Base-by-base conservation (phyloP, 1,140 invertebrate genomes). In the Drosophila paulistorum region DNA sequence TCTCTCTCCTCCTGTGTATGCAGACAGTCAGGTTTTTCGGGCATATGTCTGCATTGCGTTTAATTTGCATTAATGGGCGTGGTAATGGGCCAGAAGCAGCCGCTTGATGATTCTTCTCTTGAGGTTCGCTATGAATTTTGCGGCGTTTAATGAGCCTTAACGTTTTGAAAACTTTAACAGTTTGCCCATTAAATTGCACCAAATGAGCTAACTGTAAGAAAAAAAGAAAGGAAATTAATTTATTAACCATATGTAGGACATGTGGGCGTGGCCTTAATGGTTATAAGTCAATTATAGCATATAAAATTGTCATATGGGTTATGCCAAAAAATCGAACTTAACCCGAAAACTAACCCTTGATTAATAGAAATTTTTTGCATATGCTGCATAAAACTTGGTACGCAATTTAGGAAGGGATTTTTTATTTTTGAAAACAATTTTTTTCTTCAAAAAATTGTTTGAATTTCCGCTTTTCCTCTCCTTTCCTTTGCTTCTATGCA, bases 11-110 rank as follows among this genome's bases (percentile, higher is more conserved):
- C 2, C 13, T 37, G 1, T 39, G 11, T 39, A 13, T 51, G 45
- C 20, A 51, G 45, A 6, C 17, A 39, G 45, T 33, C 65, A 55
- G 48, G 69, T 69, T 79, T 75, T 79, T 65, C 45, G 17, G 76
- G 86, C 90, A 91, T 91, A 91, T 91, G 87, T 81, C 79, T 70
- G 84, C 79, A 87, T 90, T 81, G 81, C 80, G 71, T 78, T 91
- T 91, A 91, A 91, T 91, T 91, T 91, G 84, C 90, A 91, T 91
- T 91, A 91, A 91, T 91, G 85, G 83, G 82, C 82, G 83, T 86
- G 83, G 82, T 85, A 87, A 85, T 83, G 76, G 69, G 74, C n/a
- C 48, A 57, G 41, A 68, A 64, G 64, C 75, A 61, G 59, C 51
- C 57, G 55, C 45, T 41, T 30, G 69, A 42, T 66, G 51, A 60